phyloP scores from a whole-genome alignment of 2,797 vertebrate species.

The Acanthurus lineatus region DNA sequence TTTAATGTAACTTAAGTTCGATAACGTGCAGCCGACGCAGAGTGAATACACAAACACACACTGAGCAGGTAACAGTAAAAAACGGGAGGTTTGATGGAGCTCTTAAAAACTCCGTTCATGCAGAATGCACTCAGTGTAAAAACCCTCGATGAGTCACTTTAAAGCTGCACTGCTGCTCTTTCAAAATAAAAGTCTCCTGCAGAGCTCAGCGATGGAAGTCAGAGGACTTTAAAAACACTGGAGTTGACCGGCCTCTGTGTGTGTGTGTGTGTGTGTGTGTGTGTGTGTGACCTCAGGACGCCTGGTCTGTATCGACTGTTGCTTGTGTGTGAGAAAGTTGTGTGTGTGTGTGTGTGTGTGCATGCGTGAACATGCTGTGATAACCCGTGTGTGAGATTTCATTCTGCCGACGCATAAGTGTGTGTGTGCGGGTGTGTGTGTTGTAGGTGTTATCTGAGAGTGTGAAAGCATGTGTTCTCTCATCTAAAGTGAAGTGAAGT shows the following conservation, averaged over 20 bases:
- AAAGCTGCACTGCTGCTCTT: neutral
- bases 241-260: slow-evolving; percentile 1
- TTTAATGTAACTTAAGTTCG: too few relatives aligned
- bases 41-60: too few relatives aligned
- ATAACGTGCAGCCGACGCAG: too few relatives aligned
- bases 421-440: neutral
- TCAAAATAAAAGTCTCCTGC: neutral
- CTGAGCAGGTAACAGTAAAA: too few relatives aligned
- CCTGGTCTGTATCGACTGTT: neutral
- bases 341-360: slow-evolving; percentile 3
- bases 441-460: too few relatives aligned
- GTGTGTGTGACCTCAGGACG: neutral
- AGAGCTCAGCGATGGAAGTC: neutral
- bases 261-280: neutral
- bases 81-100: too few relatives aligned
- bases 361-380: too few relatives aligned
- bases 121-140: neutral
- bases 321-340: too few relatives aligned
- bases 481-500: too few relatives aligned
- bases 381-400: too few relatives aligned
- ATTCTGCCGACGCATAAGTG: neutral
- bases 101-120: too few relatives aligned
- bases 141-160: neutral
- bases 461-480: too few relatives aligned
- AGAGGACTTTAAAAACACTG: neutral